phyloP scores from a whole-genome alignment of 2,113 vertebrate genomes.

The Neofelis nebulosa region DNA sequence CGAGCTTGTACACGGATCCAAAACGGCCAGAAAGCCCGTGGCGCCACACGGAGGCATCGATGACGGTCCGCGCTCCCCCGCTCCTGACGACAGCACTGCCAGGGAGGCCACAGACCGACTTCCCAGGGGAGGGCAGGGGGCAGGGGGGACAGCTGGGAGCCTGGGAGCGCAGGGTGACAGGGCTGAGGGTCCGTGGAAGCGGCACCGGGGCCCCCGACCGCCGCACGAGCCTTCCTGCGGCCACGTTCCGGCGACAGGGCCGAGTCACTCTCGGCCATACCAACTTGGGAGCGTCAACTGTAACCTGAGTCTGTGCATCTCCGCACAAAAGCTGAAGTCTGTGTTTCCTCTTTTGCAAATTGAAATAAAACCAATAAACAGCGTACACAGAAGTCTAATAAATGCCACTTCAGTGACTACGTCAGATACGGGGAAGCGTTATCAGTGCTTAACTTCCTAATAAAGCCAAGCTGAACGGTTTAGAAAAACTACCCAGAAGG shows the following conservation, averaged over 20 bases:
- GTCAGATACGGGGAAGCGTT: background rate
- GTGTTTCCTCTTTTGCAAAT: background rate
- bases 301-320: background rate
- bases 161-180: accelerated
- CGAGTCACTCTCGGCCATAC: background rate
- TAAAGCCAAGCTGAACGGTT: background rate
- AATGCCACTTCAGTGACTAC: background rate
- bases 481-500: background rate
- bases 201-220: accelerated
- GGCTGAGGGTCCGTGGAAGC: background rate
- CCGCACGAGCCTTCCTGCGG: accelerated
- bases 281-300: too few relatives aligned
- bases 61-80: accelerated
- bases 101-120: accelerated
- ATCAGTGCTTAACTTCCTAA: background rate
- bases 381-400: background rate
- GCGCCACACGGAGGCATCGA: accelerated
- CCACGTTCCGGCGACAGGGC: background rate
- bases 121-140: background rate
- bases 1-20: accelerated
- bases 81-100: accelerated
- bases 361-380: background rate
- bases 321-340: background rate
- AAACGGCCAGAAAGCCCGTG: background rate
- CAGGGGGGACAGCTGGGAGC: accelerated